Base-by-base conservation (phyloP, 2,888 invertebrate species). In the Ceramica pisi region DNA sequence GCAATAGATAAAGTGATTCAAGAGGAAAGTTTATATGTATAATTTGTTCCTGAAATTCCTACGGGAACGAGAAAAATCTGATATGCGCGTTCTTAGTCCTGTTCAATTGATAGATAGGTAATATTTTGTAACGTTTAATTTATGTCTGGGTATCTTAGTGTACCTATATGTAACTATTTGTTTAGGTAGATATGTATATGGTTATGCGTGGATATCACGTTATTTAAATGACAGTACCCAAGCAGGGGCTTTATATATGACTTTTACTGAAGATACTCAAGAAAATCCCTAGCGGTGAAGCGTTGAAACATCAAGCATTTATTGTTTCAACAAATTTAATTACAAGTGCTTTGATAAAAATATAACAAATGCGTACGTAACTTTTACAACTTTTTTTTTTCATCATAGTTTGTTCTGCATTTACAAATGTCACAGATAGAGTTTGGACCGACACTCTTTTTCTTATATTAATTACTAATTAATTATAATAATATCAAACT, bases 371-470 rank as follows among this genome's bases (percentile, higher is more conserved):
- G 56, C 62, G 19, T 75, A 53, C 41, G 21, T 61, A 64, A 46
- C 4, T 59, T 46, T 48, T 41, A 21, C 8, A 12, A 41, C 0
- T 14, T 31, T 44, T 51, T 59, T 38, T 12, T 26, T 38, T 26
- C n/a, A n/a, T 23, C 7, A 53, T 44, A 44, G 60, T 80, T 83
- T 83, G 82, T 84, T 80, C 78, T 64, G 16, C 0, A 48, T 48
- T 56, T 60, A 65, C 65, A 67, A 59, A 56, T 61, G 26, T 61
- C 50, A 44, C 53, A 46, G 21, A 16, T 63, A 31, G 44, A 16
- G 35, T 59, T 21, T 26, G 38, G 19, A 51, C 19, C 19, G 41
- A 57, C 46, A 56, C 19, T 62, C 3, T 14, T 59, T 50, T 41
- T 21, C 26, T 65, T 44, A 44, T 26, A 63, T 48, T 57, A 53